Conservation (phyloP, 92 coral and sea anemone genomes). For the Umimayanthus chanpuru region DNA sequence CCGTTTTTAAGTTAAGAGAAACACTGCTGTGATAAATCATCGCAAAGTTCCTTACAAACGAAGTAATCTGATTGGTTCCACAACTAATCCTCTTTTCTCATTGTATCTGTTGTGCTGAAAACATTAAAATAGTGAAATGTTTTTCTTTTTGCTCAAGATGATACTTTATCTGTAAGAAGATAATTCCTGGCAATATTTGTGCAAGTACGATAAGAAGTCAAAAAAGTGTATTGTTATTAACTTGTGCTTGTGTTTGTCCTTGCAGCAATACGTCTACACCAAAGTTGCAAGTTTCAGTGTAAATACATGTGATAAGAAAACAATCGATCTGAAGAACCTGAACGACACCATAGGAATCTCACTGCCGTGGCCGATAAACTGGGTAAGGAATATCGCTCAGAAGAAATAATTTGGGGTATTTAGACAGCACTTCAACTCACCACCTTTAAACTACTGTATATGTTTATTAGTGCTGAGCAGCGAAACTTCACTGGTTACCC, state of each 20-base stretch:
- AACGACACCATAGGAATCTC: slow-evolving; percentile 53
- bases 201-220: no score
- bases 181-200: no score
- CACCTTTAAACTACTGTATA: no score
- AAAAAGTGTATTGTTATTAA: neutral
- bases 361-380: slow-evolving; percentile 56
- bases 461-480: no score
- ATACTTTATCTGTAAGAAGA: neutral
- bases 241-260: neutral
- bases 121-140: neutral
- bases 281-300: slow-evolving; percentile 71
- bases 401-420: no score
- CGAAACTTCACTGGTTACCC: no score
- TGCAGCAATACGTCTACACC: slow-evolving; percentile 52
- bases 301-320: slow-evolving; percentile 53
- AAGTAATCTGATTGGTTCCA: neutral
- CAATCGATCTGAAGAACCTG: slow-evolving; percentile 53
- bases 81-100: neutral
- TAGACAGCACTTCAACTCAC: no score
- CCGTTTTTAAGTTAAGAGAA: no score
- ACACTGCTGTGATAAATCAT: neutral
- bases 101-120: no score
- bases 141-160: no score
- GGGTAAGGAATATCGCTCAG: slow-evolving; percentile 37
- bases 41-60: neutral